phyloP scores from a whole-genome alignment of 2,888 invertebrate species.

The Drosophila demipolita region DNA sequence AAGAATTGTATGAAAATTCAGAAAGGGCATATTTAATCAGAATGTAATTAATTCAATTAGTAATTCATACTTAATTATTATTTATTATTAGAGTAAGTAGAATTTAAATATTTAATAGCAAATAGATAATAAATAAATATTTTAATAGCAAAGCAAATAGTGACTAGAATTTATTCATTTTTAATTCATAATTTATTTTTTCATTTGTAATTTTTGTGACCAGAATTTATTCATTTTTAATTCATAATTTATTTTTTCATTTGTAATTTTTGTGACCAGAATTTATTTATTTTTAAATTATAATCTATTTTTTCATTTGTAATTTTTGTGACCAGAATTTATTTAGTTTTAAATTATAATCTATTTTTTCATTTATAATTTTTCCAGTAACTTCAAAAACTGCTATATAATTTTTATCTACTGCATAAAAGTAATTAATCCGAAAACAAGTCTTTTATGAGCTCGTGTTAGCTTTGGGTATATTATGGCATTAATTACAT shows the following conservation, averaged over 20 bases:
- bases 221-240: no score
- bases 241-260: no score
- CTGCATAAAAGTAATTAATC: background rate
- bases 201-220: no score
- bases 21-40: background rate
- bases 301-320: no score
- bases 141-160: no score
- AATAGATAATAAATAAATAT: no score
- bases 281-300: no score
- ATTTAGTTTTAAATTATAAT: no score
- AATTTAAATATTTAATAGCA: background rate
- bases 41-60: background rate
- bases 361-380: background rate
- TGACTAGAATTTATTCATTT: no score
- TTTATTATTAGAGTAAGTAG: background rate
- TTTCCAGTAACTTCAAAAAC: background rate
- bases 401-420: background rate
- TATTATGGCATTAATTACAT: constrained; percentile 14
- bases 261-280: no score
- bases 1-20: background rate
- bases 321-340: no score
- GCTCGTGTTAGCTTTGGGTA: constrained; percentile 5
- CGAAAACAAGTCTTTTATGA: background rate
- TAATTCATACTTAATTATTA: background rate
- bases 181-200: no score